Percentiles rank a stretch among this genome's conserved stretches.
Conservation (phyloP, 2,888 invertebrate species). For the Disparrhopalites patrizii region DNA sequence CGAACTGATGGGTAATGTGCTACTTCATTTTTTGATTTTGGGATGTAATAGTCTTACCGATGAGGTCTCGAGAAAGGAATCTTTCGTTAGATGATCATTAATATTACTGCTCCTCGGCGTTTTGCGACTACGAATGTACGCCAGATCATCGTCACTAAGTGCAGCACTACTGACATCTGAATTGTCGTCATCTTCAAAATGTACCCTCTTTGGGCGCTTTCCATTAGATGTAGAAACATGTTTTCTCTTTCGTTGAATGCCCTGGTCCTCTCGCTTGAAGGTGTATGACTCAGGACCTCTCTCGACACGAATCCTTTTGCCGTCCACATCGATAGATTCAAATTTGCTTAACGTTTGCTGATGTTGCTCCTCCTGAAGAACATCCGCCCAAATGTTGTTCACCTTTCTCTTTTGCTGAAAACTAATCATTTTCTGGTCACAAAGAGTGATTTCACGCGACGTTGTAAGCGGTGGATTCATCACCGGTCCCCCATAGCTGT, state of each 20-base stretch:
- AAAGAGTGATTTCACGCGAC: not conserved
- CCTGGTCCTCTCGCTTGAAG: not conserved
- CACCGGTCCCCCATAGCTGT: too few species aligned
- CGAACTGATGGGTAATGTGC: not conserved
- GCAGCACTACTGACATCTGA: slow-evolving; percentile 18
- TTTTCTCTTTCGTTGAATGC: slow-evolving; percentile 7
- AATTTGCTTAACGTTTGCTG: slow-evolving; percentile 13
- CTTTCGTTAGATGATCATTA: not conserved
- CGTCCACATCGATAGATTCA: slow-evolving; percentile 10
- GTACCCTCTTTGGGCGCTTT: not conserved
- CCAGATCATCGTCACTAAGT: slow-evolving; percentile 20
- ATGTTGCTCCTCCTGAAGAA: slow-evolving; percentile 20
- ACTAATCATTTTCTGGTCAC: slow-evolving; percentile 13
- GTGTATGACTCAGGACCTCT: slow-evolving; percentile 20
- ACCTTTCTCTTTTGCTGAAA: slow-evolving; percentile 18
- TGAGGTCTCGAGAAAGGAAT: not conserved
- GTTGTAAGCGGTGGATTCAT: not conserved
- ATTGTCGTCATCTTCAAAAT: not conserved
- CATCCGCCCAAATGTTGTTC: slow-evolving; percentile 25
- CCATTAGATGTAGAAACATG: not conserved
- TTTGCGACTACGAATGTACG: not conserved
- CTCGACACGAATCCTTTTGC: not conserved
- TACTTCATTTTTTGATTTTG: not conserved
- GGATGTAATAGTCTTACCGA: not conserved
- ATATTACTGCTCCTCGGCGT: not conserved